Conservation (phyloP, 2,888 invertebrate species). For the Eucera pruinosa region DNA sequence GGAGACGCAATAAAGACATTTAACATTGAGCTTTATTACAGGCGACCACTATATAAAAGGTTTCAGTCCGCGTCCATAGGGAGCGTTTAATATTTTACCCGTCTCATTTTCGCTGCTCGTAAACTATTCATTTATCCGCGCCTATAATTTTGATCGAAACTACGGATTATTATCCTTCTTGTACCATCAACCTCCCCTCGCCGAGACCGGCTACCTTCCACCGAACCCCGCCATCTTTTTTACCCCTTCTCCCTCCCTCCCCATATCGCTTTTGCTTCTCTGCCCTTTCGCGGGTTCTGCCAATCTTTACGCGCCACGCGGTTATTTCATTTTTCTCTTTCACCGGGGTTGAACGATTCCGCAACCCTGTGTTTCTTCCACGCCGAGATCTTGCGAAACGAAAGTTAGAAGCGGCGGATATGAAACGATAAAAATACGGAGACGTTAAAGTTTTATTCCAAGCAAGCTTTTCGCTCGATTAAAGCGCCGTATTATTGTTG, state of each 20-base stretch:
- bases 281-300: constrained; percentile 43
- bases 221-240: not conserved
- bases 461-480: too few relatives aligned
- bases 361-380: not conserved
- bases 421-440: too few relatives aligned
- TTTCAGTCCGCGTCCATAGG: constrained; percentile 67
- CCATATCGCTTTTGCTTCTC: constrained; percentile 36
- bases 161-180: constrained; percentile 81
- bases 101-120: constrained; percentile 84
- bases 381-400: not conserved
- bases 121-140: constrained; percentile 84
- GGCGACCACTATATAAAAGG: constrained; percentile 68
- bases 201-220: constrained; percentile 29
- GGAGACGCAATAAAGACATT: constrained; percentile 74
- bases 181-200: constrained; percentile 71
- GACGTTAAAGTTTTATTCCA: too few relatives aligned
- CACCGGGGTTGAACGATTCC: constrained; percentile 31
- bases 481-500: too few relatives aligned
- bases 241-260: constrained; percentile 36
- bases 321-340: constrained; percentile 63
- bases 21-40: constrained; percentile 73
- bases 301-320: constrained; percentile 68
- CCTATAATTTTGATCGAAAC: constrained; percentile 83
- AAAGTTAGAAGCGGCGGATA: not conserved
- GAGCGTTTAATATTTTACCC: constrained; percentile 80